A percentile compares a stretch with the other conserved stretches of the same genome.
Evolutionary conservation across 2,113 vertebrate genomes (phyloP).

Genomic region (Gymnocephalus cernua): DNA sequence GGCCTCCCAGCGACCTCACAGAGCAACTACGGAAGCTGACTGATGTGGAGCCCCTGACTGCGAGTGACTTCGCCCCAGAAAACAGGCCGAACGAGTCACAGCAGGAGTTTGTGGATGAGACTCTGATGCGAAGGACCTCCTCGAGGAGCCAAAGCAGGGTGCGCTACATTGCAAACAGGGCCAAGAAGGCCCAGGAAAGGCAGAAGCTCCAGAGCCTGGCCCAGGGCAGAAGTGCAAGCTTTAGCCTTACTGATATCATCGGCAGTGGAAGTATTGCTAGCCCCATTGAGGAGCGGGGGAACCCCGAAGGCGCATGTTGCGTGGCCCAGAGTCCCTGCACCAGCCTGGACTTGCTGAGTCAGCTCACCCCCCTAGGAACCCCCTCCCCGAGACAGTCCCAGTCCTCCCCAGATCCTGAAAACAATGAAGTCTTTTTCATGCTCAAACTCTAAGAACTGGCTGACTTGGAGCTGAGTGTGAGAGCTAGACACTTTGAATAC

Average conservation of each 20-base stretch:
- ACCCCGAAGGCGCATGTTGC: slow-evolving; percentile 92
- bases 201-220: slow-evolving; percentile 86
- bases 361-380: slow-evolving; percentile 70
- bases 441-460: slow-evolving; percentile 83
- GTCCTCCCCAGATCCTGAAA: slow-evolving; percentile 65
- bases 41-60: slow-evolving; percentile 87
- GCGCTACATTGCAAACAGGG: slow-evolving; percentile 92
- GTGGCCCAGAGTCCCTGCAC: slow-evolving; percentile 83
- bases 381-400: slow-evolving; percentile 60
- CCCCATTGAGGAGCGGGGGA: slow-evolving; percentile 92
- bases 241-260: slow-evolving; percentile 35
- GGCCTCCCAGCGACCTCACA: slow-evolving; percentile 79
- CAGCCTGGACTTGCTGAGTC: slow-evolving; percentile 79
- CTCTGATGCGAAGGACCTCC: slow-evolving; percentile 87
- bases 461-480: slow-evolving; percentile 54
- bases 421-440: slow-evolving; percentile 86
- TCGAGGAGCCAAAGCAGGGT: slow-evolving; percentile 94
- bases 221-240: slow-evolving; percentile 58
- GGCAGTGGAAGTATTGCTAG: slow-evolving; percentile 52
- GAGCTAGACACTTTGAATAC: slow-evolving; percentile 43
- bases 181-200: slow-evolving; percentile 92
- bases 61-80: slow-evolving; percentile 85
- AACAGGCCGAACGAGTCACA: slow-evolving; percentile 33
- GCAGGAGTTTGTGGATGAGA: slow-evolving; percentile 69
- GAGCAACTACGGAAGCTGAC: slow-evolving; percentile 91